These are phyloP conservation scores for Centropus unirufus DNA, from an alignment of 2,113 vertebrate genomes.

Conservation along the genomic window DNA sequence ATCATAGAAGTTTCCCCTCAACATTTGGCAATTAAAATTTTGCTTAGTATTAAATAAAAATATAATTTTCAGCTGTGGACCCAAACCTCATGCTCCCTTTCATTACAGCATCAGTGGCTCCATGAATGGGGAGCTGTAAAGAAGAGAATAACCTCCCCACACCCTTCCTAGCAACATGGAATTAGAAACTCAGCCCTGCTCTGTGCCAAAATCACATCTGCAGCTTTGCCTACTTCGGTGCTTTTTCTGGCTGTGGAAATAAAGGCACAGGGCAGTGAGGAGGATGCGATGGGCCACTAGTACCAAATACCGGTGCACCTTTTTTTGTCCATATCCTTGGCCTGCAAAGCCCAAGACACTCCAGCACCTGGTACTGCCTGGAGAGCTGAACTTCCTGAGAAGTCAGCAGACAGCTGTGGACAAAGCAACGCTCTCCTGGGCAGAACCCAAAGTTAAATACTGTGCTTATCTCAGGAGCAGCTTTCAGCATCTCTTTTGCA, in stretches of 20 bases:
- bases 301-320: background rate
- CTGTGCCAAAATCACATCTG: background rate
- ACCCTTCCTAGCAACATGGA: accelerated
- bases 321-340: background rate
- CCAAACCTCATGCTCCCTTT: background rate
- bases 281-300: background rate
- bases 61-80: background rate
- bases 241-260: background rate
- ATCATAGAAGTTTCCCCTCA: background rate
- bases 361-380: accelerated
- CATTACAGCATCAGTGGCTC: background rate
- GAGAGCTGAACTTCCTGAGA: background rate
- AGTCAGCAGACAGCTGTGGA: background rate
- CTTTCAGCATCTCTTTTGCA: background rate
- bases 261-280: background rate
- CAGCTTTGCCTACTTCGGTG: background rate
- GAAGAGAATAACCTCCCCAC: background rate
- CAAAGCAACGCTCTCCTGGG: accelerated
- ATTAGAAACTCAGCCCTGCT: background rate
- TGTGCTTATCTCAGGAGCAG: background rate
- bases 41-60: background rate
- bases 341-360: background rate
- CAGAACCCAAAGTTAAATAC: background rate
- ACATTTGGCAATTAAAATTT: accelerated
- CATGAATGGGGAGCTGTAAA: background rate